These are phyloP conservation scores for Chaetura pelagica DNA, from an alignment of 2,113 vertebrate genomes.

Conservation along the genomic window DNA sequence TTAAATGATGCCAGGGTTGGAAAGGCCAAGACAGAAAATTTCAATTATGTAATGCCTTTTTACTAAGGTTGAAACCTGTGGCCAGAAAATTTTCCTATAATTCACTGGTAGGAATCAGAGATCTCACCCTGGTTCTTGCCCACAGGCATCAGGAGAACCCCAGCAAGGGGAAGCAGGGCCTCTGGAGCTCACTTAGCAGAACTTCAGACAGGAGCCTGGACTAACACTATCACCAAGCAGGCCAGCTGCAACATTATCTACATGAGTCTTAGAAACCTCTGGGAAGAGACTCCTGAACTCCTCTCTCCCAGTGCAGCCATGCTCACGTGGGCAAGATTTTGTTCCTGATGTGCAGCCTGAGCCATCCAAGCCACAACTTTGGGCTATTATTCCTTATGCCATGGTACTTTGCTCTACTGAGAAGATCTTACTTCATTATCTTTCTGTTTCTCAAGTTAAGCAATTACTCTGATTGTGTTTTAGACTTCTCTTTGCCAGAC, in stretches of 20 bases:
- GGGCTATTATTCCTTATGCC: background rate
- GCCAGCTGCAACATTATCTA: background rate
- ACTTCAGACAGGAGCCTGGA: background rate
- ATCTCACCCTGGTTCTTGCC: background rate
- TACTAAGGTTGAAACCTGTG: background rate
- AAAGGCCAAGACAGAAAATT: background rate
- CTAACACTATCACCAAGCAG: background rate
- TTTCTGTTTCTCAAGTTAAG: background rate
- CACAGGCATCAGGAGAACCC: rapidly evolving
- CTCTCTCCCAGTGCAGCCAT: background rate
- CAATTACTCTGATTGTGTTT: background rate
- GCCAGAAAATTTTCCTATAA: background rate
- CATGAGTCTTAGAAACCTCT: rapidly evolving
- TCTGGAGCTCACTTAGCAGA: background rate
- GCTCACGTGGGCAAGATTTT: background rate
- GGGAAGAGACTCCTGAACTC: background rate
- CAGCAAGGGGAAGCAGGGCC: background rate
- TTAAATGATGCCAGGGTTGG: rapidly evolving
- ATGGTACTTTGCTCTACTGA: background rate
- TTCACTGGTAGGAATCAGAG: background rate
- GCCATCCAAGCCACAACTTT: background rate
- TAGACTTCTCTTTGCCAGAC: background rate
- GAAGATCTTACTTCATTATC: background rate
- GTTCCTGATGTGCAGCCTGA: background rate
- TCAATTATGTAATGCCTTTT: background rate